A percentile compares a stretch with the other conserved stretches of the same genome.
Evolutionary conservation across 2,797 vertebrate genomes (phyloP).

Genomic region (Halcyon smyrnensis): DNA sequence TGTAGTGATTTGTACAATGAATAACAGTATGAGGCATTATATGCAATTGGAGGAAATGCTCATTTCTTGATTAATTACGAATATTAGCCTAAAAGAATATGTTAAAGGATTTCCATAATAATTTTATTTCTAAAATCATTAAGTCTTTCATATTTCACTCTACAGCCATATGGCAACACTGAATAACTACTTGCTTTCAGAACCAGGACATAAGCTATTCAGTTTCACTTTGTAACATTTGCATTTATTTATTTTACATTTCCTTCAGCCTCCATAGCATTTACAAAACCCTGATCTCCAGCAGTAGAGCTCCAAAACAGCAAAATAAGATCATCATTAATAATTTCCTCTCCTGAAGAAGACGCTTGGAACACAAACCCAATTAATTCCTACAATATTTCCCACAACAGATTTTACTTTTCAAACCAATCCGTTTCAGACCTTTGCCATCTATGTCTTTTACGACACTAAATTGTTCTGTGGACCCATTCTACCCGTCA

Average conservation of each 20-base stretch:
- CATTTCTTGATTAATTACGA: background rate
- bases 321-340: background rate
- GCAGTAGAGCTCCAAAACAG: background rate
- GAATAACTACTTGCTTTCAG: background rate
- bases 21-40: background rate
- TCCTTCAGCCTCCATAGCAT: background rate
- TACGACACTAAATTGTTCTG: background rate
- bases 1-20: background rate
- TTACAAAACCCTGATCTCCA: background rate
- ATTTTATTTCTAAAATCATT: background rate
- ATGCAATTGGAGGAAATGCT: background rate
- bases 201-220: background rate
- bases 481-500: background rate
- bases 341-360: background rate
- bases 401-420: conserved; percentile 32
- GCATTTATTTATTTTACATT: background rate
- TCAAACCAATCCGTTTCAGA: background rate
- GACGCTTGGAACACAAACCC: background rate
- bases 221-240: background rate
- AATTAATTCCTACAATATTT: conserved; percentile 39
- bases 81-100: background rate
- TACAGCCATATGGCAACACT: background rate
- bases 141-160: background rate
- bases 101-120: background rate
- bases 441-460: background rate